Conservation (phyloP, 2,888 invertebrate species). For the Chelonus formosanus region DNA sequence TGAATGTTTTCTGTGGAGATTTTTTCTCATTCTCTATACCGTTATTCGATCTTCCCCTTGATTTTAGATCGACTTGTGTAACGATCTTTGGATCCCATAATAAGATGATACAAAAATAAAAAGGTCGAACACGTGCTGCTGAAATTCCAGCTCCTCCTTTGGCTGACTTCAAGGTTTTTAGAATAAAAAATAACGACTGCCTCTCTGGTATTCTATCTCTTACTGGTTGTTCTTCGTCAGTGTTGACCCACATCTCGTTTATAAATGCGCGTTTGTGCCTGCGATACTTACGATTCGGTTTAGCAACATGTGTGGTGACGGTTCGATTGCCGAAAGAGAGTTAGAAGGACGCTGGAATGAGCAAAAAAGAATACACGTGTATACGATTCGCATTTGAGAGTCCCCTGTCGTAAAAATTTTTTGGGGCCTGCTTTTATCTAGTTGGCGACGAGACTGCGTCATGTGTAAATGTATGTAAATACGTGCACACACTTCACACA, state of each 20-base stretch:
- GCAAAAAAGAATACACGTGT: no score
- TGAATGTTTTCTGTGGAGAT: no score
- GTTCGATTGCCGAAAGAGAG: background rate
- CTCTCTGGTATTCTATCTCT: constrained; percentile 36
- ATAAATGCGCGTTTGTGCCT: constrained; percentile 31
- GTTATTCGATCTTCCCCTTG: background rate
- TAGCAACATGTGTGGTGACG: constrained; percentile 7
- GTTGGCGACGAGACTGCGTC: no score
- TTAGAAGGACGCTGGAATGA: background rate
- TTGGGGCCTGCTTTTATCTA: no score
- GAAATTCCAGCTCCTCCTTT: constrained; percentile 36
- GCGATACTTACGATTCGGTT: constrained; percentile 3
- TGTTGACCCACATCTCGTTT: constrained; percentile 34
- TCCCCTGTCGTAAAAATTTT: no score
- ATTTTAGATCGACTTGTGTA: constrained; percentile 12
- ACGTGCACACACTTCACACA: background rate
- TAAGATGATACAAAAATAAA: constrained; percentile 39
- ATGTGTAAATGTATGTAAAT: background rate
- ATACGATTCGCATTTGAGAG: no score
- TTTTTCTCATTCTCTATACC: background rate
- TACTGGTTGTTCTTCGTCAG: constrained; percentile 29
- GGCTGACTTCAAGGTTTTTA: constrained; percentile 47
- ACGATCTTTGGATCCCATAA: constrained; percentile 23
- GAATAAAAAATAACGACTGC: constrained; percentile 41
- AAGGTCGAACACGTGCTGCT: constrained; percentile 48